phyloP scores from a whole-genome alignment of 1,140 invertebrate species.

The Drosophila obscura region DNA sequence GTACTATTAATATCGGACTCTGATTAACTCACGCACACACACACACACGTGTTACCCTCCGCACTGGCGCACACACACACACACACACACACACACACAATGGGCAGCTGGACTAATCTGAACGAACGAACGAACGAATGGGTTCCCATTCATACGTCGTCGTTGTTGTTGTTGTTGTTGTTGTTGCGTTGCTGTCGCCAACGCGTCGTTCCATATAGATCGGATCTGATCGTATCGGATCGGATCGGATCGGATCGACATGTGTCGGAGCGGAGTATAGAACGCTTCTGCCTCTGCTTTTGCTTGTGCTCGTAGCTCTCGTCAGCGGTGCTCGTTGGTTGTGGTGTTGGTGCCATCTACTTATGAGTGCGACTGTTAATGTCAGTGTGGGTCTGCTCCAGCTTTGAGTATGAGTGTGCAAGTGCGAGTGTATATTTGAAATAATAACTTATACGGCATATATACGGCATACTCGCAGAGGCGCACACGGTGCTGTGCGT shows the following conservation, averaged over 20 bases:
- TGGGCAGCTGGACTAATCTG: not conserved
- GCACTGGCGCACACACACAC: not conserved
- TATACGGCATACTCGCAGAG: conserved; percentile 1
- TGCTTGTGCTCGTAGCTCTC: not conserved
- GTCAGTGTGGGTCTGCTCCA: conserved; percentile 11
- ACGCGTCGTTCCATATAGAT: conserved; percentile 44
- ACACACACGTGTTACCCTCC: not conserved
- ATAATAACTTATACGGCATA: conserved; percentile 76
- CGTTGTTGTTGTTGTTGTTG: not conserved
- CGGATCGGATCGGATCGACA: conserved; percentile 4
- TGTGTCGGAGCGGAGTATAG: conserved; percentile 34
- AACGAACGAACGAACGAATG: not conserved
- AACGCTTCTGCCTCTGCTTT: conserved; percentile 13
- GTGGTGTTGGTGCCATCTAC: conserved; percentile 4
- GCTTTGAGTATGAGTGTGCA: conserved; percentile 19
- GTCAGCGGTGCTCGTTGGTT: not conserved
- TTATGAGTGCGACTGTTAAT: conserved; percentile 18
- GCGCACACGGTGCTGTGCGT: conserved; percentile 46
- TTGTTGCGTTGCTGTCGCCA: conserved; percentile 2
- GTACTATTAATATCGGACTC: conserved; percentile 20
- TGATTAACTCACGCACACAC: conserved; percentile 20
- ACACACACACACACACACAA: too few species aligned
- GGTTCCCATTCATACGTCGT: not conserved
- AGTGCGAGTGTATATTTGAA: conserved; percentile 55
- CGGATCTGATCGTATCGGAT: conserved; percentile 18